Percentiles rank a stretch among this genome's conserved stretches.
These are phyloP conservation scores for Brachyopa scutellaris DNA, from an alignment of 2,888 invertebrate species.

Conservation along the genomic window DNA sequence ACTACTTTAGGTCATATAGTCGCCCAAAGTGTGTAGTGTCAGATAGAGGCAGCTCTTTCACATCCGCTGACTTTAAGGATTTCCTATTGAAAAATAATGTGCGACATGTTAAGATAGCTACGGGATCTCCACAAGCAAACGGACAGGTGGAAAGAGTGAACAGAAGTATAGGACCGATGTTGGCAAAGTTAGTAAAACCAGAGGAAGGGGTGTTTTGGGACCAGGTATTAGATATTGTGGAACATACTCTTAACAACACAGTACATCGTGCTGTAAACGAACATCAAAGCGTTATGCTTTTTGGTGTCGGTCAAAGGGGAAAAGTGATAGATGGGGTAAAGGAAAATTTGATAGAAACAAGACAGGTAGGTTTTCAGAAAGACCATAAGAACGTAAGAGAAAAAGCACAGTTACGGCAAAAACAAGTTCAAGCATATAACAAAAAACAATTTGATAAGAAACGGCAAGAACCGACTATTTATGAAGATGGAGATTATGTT, in stretches of 20 bases:
- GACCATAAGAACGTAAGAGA: neutral
- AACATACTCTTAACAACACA: neutral
- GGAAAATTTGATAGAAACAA: neutral
- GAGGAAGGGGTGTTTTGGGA: neutral
- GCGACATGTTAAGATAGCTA: neutral
- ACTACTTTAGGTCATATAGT: constrained; percentile 18
- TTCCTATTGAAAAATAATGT: neutral
- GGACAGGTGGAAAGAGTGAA: neutral
- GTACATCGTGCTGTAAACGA: neutral
- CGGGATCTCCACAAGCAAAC: neutral
- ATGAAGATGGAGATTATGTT: neutral
- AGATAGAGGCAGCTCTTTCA: neutral
- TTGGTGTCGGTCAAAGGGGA: neutral
- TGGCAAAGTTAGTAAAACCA: neutral
- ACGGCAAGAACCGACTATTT: neutral
- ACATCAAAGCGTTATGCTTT: neutral
- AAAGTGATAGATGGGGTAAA: neutral
- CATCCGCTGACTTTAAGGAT: neutral
- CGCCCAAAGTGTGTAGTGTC: neutral
- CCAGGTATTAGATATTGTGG: neutral
- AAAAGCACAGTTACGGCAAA: neutral
- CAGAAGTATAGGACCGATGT: neutral
- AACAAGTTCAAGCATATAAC: neutral
- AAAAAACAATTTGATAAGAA: neutral
- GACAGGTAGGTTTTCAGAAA: neutral